These are phyloP conservation scores for Petroica traversi DNA, from an alignment of 2,113 vertebrate species.

Conservation along the genomic window DNA sequence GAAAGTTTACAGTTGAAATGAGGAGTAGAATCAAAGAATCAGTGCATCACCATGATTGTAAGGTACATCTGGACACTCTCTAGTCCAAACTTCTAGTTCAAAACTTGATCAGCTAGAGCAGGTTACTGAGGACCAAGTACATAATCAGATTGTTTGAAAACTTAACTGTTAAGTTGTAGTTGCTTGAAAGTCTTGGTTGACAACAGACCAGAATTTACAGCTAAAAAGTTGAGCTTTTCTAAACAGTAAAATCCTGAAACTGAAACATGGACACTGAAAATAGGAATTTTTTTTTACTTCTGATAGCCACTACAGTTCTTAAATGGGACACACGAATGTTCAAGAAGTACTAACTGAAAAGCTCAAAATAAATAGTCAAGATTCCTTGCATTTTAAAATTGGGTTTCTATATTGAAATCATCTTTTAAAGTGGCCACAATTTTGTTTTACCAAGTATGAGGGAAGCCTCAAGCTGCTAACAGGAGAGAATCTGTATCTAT, in stretches of 20 bases:
- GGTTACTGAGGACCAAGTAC: not conserved
- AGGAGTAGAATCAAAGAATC: not conserved
- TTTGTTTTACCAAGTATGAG: not conserved
- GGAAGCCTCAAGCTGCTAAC: not conserved
- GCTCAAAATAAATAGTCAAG: not conserved
- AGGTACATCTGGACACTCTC: not conserved
- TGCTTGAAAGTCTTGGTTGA: not conserved
- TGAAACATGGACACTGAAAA: not conserved
- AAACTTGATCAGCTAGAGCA: not conserved
- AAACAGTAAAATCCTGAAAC: not conserved
- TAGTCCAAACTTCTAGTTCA: not conserved
- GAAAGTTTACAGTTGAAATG: not conserved
- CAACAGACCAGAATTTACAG: not conserved
- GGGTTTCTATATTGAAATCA: not conserved
- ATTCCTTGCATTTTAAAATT: not conserved
- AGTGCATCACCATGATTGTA: not conserved
- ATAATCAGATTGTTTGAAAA: not conserved
- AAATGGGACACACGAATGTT: not conserved
- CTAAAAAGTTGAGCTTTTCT: not conserved
- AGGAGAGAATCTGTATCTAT: not conserved
- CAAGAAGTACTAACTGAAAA: not conserved
- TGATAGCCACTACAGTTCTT: not conserved
- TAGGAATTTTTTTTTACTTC: not conserved
- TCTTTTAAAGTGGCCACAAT: not conserved
- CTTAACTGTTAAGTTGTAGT: not conserved